These are phyloP conservation scores for Gonioctena quinquepunctata DNA, from an alignment of 1,140 invertebrate species.

Conservation along the genomic window DNA sequence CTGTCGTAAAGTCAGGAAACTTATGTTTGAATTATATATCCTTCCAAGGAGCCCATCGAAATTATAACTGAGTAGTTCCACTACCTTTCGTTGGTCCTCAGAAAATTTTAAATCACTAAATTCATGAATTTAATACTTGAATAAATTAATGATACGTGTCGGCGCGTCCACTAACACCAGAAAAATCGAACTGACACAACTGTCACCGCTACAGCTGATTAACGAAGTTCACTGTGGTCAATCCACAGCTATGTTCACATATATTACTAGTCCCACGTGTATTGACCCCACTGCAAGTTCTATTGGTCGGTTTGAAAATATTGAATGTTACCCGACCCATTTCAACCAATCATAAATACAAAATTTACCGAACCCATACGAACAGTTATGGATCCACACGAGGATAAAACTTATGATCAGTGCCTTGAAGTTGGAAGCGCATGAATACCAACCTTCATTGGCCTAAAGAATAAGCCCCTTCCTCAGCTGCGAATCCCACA, in stretches of 20 bases:
- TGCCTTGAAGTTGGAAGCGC: conserved; percentile 13
- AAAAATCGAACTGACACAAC: conserved; percentile 10
- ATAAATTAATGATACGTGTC: background rate
- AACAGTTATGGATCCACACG: background rate
- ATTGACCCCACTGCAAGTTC: background rate
- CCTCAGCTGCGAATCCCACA: too few relatives aligned
- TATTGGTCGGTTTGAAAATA: background rate
- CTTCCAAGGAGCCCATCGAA: background rate
- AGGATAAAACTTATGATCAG: background rate
- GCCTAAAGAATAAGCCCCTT: too few relatives aligned
- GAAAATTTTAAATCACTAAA: background rate
- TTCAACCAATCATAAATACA: background rate
- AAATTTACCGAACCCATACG: background rate
- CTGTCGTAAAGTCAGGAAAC: background rate
- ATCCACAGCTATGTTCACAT: conserved; percentile 17
- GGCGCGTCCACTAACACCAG: conserved; percentile 9
- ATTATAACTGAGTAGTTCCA: too few relatives aligned
- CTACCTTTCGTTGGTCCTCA: too few relatives aligned
- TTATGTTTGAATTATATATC: background rate
- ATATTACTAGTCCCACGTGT: conserved; percentile 20
- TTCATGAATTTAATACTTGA: background rate
- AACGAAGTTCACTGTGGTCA: background rate
- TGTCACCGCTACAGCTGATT: conserved; percentile 23
- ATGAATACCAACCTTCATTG: too few relatives aligned
- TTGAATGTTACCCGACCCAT: background rate